Base-by-base conservation (phyloP, 2,113 vertebrate genomes). In the Conger conger region DNA sequence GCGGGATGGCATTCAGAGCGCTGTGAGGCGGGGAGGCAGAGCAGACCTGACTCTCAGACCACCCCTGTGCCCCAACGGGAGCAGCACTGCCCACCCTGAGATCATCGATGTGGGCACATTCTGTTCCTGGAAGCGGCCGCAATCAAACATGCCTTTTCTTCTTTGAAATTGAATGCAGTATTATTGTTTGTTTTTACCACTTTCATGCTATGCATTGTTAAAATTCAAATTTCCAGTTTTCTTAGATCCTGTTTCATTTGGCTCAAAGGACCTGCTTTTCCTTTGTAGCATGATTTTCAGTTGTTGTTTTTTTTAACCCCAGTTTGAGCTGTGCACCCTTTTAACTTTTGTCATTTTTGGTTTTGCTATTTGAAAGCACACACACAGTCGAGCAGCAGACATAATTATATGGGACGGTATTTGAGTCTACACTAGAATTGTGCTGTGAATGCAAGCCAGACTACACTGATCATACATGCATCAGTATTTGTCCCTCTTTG, bases 31-130 rank as follows among this genome's bases (percentile, higher is more conserved):
- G 87, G 87, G 87, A 93, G 82, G 81, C 91, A 92, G 79, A 90
- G 84, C 89, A 91, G 94, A 93, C 94, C 94, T 91, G 91, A 89
- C 90, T 83, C 90, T 92, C 92, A 91, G 94, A 94, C 91, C 91
- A 87, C 92, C 92, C 88, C 79, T 76, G 68, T 82, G 40, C 92
- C 91, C 92, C 89, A 87, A 91, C 90, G 86, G 82, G 85, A 79
- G 35, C n/a, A 76, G 45, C n/a, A 1, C 45, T 40, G 23, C 17
- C 87, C 84, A 35, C 80, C 73, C 36, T 91, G 87, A 91, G 90
- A 90, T 92, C 89, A 90, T 83, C 86, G 82, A 82, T 90, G 88
- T 86, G 85, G 88, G 87, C 86, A 0, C 81, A 76, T 79, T 88
- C 86, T 85, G 83, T 0, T 87, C 54, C 63, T 77, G 16, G 77